A percentile compares a stretch with the other conserved stretches of the same genome.
phyloP scores from a whole-genome alignment of 2,797 vertebrate genomes.

The Sciurus vulgaris region DNA sequence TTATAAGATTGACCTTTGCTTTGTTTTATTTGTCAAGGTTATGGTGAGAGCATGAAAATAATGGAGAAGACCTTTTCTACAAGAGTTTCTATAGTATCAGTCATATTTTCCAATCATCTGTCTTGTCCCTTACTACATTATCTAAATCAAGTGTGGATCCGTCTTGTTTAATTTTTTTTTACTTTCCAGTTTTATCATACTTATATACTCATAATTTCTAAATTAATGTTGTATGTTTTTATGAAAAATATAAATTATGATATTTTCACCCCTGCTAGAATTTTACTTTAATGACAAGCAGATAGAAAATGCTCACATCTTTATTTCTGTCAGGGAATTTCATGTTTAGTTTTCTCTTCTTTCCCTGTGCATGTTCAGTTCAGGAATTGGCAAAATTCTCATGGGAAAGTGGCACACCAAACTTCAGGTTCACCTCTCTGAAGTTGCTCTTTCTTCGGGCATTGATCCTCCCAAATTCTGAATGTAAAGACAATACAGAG shows the following conservation, averaged over 20 bases:
- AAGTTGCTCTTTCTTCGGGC: neutral
- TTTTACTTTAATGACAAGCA: neutral
- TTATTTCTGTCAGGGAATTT: neutral
- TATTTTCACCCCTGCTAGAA: neutral
- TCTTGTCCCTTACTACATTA: neutral
- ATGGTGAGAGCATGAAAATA: neutral
- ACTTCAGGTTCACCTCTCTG: fast-evolving
- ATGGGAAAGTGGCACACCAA: fast-evolving
- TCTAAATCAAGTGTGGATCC: neutral
- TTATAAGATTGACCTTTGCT: neutral
- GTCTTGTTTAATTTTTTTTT: neutral
- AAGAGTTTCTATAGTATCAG: neutral
- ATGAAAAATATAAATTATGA: neutral
- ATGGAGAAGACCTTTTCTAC: neutral
- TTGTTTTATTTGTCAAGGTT: neutral
- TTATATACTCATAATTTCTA: neutral
- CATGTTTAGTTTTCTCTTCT: neutral
- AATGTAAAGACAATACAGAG: neutral
- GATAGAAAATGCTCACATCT: neutral
- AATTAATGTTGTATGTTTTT: neutral
- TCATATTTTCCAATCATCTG: neutral
- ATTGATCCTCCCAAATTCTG: neutral
- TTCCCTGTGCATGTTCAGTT: neutral
- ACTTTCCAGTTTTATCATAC: neutral
- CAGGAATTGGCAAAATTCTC: neutral